These are phyloP conservation scores for Leptopilina drosophilae DNA, from an alignment of 2,888 invertebrate species.

Conservation along the genomic window DNA sequence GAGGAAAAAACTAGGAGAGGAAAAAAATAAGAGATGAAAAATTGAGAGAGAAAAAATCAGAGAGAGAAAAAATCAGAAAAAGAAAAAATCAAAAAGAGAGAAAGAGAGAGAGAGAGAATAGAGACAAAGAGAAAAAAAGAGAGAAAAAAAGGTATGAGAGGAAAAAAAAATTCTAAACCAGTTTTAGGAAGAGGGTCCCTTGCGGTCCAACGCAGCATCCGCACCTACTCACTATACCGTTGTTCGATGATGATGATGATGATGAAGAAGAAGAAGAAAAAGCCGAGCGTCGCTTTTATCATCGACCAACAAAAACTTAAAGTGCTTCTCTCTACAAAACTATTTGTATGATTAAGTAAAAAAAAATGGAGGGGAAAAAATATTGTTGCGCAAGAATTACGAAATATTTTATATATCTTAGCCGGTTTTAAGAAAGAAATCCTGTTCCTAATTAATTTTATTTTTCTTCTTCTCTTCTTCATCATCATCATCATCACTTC, in stretches of 20 bases:
- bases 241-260: conserved; percentile 51
- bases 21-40: too few species aligned
- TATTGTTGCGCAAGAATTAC: conserved; percentile 24
- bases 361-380: conserved; percentile 15
- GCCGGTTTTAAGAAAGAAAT: too few species aligned
- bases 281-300: conserved; percentile 49
- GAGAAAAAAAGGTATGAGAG: not conserved
- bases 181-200: conserved; percentile 69
- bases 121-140: not conserved
- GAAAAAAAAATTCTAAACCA: conserved; percentile 68
- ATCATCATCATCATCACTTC: too few species aligned
- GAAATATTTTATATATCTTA: not conserved
- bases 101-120: too few species aligned
- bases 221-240: conserved; percentile 75
- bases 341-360: not conserved
- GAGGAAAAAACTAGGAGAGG: too few species aligned
- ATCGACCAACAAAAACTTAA: conserved; percentile 53
- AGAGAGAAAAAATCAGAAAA: too few species aligned
- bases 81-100: too few species aligned
- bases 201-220: conserved; percentile 55
- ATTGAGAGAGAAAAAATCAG: too few species aligned
- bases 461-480: too few species aligned
- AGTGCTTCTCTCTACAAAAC: conserved; percentile 48
- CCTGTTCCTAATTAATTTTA: too few species aligned
- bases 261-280: too few species aligned